Conservation (phyloP, 2,888 invertebrate species). For the Melitaea athalia region DNA sequence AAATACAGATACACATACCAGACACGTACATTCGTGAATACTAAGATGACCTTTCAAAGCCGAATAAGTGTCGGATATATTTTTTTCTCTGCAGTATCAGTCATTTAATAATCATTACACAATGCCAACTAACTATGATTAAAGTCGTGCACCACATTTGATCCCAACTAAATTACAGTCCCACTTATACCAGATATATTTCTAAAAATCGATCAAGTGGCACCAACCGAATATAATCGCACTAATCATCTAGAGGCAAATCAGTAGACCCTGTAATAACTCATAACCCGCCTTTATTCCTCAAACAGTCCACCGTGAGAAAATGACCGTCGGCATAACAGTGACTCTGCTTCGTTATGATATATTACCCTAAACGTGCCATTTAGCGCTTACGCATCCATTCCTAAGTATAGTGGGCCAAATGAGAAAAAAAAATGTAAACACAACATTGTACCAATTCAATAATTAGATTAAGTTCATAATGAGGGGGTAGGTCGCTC, state of each 20-base stretch:
- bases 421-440: slow-evolving; percentile 81
- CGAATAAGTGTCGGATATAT: background rate
- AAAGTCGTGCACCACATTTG: slow-evolving; percentile 6
- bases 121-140: slow-evolving; percentile 2
- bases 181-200: slow-evolving; percentile 9
- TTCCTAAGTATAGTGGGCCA: slow-evolving; percentile 78
- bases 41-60: too few relatives aligned
- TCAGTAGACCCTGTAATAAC: slow-evolving; percentile 64
- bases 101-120: background rate
- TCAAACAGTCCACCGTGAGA: slow-evolving; percentile 68
- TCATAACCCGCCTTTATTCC: slow-evolving; percentile 48
- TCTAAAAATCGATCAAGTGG: slow-evolving; percentile 36
- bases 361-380: slow-evolving; percentile 81
- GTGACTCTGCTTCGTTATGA: slow-evolving; percentile 74
- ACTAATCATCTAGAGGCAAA: slow-evolving; percentile 75
- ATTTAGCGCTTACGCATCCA: slow-evolving; percentile 81
- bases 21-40: too few relatives aligned
- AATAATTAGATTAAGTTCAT: slow-evolving; percentile 82
- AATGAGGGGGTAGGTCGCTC: slow-evolving; percentile 72
- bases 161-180: slow-evolving; percentile 12
- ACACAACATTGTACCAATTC: slow-evolving; percentile 82
- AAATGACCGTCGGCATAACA: slow-evolving; percentile 61
- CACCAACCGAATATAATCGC: slow-evolving; percentile 55
- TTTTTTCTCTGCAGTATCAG: background rate
- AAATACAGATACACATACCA: too few relatives aligned